Evolutionary conservation across 2,888 invertebrate genomes (phyloP), one percentile per base, ranked within the genome.

Genomic region (Drosophila nr. perissopoda): DNA sequence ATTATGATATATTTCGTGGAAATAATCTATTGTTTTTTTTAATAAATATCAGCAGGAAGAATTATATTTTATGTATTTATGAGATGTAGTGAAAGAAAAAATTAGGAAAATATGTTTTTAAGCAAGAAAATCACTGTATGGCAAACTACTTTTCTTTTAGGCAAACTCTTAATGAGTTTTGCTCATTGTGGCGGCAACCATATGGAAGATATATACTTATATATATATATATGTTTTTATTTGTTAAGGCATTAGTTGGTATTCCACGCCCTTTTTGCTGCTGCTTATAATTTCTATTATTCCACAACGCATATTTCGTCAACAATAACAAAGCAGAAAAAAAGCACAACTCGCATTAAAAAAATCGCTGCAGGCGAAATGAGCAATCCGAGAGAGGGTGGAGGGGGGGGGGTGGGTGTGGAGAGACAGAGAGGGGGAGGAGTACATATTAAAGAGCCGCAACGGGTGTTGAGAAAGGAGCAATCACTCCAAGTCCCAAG

Each of bases 351-450:
- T n/a, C 53, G 49, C 49, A 45, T 21, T 42, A 54, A 75, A 61
- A 68, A 71, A 74, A 71, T 62, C 64, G 87, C 86, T 81, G 69
- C 70, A 67, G 87, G 86, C 81, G 10, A 80, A 84, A 69, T 80
- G 87, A 87, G 86, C 78, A 87, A 77, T 88, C 76, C 67, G 38
- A 36, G 40, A 36, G 45, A 7, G 13, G 65, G 59, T 25, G 13
- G 27, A 21, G 25, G 8, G 2, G n/a, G n/a, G n/a, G 7, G 52
- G 16, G 21, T 18, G 31, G 52, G 13, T 31, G 52, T 21, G 13
- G 0, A 31, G 27, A 27, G 18, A 18, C 27, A 18, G 18, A 5
- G 49, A 5, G 49, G 31, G 29, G 31, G 42, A 5, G 36, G 73
- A 45, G 45, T 45, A 27, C 60, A 80, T 74, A 83, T 79, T 77